Base-by-base conservation (phyloP, 2,113 vertebrate genomes). In the Crypturellus undulatus region DNA sequence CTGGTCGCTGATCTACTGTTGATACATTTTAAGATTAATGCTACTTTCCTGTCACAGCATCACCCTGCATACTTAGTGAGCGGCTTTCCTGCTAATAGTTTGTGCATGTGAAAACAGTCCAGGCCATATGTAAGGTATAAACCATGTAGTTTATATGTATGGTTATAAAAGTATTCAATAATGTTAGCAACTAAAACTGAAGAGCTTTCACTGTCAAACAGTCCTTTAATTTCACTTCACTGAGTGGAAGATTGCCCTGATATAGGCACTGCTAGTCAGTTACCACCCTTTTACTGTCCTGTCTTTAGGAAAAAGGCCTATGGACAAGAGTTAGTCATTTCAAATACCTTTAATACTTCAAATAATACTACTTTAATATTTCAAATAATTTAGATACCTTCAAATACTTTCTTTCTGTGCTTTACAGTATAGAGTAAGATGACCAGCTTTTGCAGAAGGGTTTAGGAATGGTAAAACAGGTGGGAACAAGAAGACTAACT, bases 181-280 rank as follows among this genome's bases (percentile, higher is more conserved):
- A 16, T n/a, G 10, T 22, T 88, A 77, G 19, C 34, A 51, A 42
- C 43, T 62, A 9, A 25, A 65, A 36, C 56, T 36, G 49, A 59
- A 36, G 59, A 51, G 6, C 67, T 77, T 71, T 71, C 17, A 15
- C 9, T 73, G 75, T 12, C 34, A 62, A 62, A 21, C 6, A 40
- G 17, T 56, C 20, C 59, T 85, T 79, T 87, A 63, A 49, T 90
- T 72, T 70, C 8, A 18, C 60, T 79, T 8, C 36, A 22, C 12
- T 10, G 54, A 20, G 47, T 67, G 65, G 51, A 52, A 71, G 81
- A 81, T 42, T 79, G 67, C 70, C 79, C 30, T 42, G 38, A 5
- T 0, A 1, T 13, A 42, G 38, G 6, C 18, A 9, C 26, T 0
- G 0, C n/a, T 30, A 3, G 1, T 67, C 38, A 59, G 12, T 30